Evolutionary conservation across 2,797 vertebrate species (phyloP), one percentile per base, ranked within the genome.

Genomic region (Pipistrellus kuhlii): DNA sequence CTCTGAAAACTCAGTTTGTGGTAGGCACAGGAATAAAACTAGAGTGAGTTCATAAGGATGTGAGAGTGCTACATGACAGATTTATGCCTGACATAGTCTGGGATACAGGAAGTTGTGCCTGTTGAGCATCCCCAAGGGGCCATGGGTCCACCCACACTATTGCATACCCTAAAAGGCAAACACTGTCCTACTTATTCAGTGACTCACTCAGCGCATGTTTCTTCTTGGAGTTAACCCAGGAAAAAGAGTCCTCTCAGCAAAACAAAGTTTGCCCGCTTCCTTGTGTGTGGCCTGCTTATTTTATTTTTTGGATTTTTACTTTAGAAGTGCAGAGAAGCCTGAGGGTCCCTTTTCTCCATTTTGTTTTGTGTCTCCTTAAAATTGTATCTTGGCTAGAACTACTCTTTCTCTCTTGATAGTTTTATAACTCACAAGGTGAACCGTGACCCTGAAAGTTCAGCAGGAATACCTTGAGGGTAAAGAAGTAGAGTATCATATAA

Each of bases 201-300:
- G 92, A 96, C 95, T 96, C 93, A 97, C 66, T 87, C n/a, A 0
- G 88, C 0, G 2, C 83, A 81, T 86, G 59, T 75, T 96, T 38
- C 78, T 32, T 95, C 69, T 95, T 96, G 94, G 84, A 97, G 91
- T 94, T 92, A 93, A 95, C 84, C 92, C 90, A 93, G 92, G 68
- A 72, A 95, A 97, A 97, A 97, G 82, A 95, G 75, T 94, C 44
- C 71, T 87, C 72, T 96, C 96, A 97, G 96, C 93, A 96, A 95
- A 97, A 96, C 51, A 86, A 96, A 96, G 90, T 96, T 95, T 94
- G 25, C 44, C 44, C 94, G 66, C 72, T 95, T 95, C 88, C 15
- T 91, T 88, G 81, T 92, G 44, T 96, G 88, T 93, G 92, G 80
- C 44, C 93, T 95, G 85, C 92, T 96, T 95, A 95, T 87, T 94